phyloP scores from a whole-genome alignment of 2,888 invertebrate genomes.

The Neocrepidodera transversa region DNA sequence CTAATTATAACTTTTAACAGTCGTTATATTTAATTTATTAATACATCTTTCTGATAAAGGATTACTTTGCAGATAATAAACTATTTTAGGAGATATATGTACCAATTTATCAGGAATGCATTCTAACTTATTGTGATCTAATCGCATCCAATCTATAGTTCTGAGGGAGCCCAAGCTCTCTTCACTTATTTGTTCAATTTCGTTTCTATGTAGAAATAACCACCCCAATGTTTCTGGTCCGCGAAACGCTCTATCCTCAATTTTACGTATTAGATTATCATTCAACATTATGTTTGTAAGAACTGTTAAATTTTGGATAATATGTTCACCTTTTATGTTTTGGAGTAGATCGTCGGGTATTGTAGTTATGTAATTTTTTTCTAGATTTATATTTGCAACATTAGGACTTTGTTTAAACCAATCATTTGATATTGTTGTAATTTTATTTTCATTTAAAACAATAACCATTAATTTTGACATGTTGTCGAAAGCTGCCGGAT shows the following conservation, averaged over 20 bases:
- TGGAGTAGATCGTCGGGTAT: slow-evolving; percentile 45
- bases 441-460: slow-evolving; percentile 47
- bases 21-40: slow-evolving; percentile 41
- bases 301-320: slow-evolving; percentile 35
- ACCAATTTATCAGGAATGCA: slow-evolving; percentile 52
- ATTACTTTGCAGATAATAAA: slow-evolving; percentile 53
- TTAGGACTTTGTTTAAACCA: slow-evolving; percentile 49
- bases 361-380: slow-evolving; percentile 45
- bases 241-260: slow-evolving; percentile 48
- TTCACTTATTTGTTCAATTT: slow-evolving; percentile 46
- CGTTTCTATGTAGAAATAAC: slow-evolving; percentile 47
- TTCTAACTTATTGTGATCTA: slow-evolving; percentile 50
- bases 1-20: slow-evolving; percentile 26
- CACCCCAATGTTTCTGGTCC: slow-evolving; percentile 47
- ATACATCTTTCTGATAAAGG: slow-evolving; percentile 51
- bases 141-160: slow-evolving; percentile 51
- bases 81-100: slow-evolving; percentile 50
- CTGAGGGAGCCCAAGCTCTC: slow-evolving; percentile 48
- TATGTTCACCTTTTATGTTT: slow-evolving; percentile 43
- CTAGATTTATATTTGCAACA: slow-evolving; percentile 45
- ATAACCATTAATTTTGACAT: slow-evolving; percentile 47
- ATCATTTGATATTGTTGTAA: slow-evolving; percentile 43
- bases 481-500: slow-evolving; percentile 47
- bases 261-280: slow-evolving; percentile 45
- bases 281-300: slow-evolving; percentile 46